Conservation (phyloP, 2,797 vertebrate genomes). For the Myotis findleyi region DNA sequence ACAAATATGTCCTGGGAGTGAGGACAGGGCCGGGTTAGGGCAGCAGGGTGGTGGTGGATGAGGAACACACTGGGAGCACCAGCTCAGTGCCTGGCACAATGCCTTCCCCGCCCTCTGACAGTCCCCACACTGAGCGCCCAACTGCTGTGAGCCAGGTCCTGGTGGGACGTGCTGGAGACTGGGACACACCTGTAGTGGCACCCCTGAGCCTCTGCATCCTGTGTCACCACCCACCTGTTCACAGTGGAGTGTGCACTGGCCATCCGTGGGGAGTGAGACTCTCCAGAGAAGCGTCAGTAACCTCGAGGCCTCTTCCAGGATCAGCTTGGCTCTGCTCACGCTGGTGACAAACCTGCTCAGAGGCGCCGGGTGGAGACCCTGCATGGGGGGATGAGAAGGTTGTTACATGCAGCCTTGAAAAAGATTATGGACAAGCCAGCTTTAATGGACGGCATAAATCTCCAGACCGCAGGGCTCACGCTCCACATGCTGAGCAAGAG, state of each 20-base stretch:
- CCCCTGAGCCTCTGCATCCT: not conserved
- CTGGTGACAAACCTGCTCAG: slow-evolving; percentile 85
- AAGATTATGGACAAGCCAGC: slow-evolving; percentile 57
- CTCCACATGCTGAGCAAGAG: slow-evolving; percentile 60
- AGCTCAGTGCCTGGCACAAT: fast-evolving
- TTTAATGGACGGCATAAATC: slow-evolving; percentile 72
- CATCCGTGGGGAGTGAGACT: slow-evolving; percentile 90
- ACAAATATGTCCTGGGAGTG: fast-evolving
- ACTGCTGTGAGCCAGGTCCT: not conserved
- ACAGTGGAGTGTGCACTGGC: slow-evolving; percentile 78
- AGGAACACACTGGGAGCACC: not conserved
- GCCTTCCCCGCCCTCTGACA: not conserved
- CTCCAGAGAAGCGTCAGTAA: slow-evolving; percentile 95
- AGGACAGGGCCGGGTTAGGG: fast-evolving
- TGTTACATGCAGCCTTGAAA: slow-evolving; percentile 38
- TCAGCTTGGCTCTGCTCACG: slow-evolving; percentile 89
- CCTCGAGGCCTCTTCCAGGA: slow-evolving; percentile 92
- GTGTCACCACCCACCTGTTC: slow-evolving; percentile 88
- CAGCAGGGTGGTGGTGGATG: not conserved
- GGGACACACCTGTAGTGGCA: not conserved
- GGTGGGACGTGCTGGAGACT: fast-evolving
- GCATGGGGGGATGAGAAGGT: not conserved
- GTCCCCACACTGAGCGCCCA: not conserved
- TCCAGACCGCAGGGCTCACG: slow-evolving; percentile 38
- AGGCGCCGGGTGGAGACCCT: slow-evolving; percentile 85